Conservation (phyloP, 2,797 vertebrate genomes). For the Numenius phaeopus region DNA sequence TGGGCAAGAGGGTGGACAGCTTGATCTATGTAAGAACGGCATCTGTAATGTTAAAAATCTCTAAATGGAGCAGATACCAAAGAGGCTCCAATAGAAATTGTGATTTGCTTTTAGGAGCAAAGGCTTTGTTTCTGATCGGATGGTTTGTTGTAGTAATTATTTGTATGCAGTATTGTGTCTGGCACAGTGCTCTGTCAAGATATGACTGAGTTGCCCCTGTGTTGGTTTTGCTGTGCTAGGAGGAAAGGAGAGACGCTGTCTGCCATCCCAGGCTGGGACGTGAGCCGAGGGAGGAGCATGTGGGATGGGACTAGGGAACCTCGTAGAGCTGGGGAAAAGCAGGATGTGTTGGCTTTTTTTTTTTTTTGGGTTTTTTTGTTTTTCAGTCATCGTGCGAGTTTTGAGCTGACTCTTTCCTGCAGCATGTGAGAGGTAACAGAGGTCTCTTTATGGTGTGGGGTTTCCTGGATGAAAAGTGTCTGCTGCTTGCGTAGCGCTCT, state of each 20-base stretch:
- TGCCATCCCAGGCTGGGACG: background rate
- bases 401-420: background rate
- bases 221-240: background rate
- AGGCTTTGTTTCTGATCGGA: background rate
- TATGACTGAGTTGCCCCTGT: fast-evolving
- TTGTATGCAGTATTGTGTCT: background rate
- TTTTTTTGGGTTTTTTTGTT: background rate
- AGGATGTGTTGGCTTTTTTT: background rate
- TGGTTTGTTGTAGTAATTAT: background rate
- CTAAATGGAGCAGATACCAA: background rate
- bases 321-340: background rate
- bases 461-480: background rate
- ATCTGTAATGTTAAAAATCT: background rate
- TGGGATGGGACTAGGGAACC: background rate
- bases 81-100: background rate
- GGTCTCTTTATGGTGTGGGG: constrained; percentile 26
- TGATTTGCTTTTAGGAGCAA: background rate
- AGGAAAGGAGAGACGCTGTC: background rate
- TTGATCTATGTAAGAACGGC: background rate
- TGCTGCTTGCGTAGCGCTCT: background rate
- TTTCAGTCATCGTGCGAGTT: background rate
- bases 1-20: background rate
- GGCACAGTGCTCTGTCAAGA: background rate
- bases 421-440: constrained; percentile 19
- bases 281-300: background rate